phyloP scores from a whole-genome alignment of 2,113 vertebrate genomes.

The Pterocles orientalis region DNA sequence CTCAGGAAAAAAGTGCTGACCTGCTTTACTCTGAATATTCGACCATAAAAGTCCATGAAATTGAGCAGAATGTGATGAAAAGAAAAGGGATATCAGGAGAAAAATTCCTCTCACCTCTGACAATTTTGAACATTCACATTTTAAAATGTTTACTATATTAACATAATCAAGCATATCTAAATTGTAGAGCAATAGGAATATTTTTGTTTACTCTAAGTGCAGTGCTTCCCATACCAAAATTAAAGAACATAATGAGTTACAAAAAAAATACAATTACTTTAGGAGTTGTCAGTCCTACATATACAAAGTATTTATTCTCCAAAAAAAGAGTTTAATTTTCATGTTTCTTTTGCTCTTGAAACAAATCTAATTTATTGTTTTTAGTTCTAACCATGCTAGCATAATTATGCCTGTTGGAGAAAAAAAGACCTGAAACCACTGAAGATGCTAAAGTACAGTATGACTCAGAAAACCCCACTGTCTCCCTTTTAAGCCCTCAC shows the following conservation, averaged over 20 bases:
- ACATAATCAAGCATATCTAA: background rate
- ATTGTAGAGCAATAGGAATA: background rate
- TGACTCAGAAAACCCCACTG: background rate
- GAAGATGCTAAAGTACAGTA: background rate
- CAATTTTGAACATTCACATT: background rate
- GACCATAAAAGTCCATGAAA: background rate
- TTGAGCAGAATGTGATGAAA: background rate
- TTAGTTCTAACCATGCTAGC: background rate
- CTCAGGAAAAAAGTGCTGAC: background rate
- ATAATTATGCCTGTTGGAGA: background rate
- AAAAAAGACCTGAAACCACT: background rate
- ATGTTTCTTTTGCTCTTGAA: background rate
- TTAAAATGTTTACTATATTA: background rate
- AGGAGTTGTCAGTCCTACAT: background rate
- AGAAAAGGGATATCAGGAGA: background rate
- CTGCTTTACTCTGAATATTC: background rate
- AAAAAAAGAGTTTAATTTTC: background rate
- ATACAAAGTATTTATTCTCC: background rate
- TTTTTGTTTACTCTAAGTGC: background rate
- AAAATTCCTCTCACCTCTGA: background rate
- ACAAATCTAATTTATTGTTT: background rate
- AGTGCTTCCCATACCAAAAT: background rate
- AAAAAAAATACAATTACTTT: background rate
- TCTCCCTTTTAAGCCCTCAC: background rate
- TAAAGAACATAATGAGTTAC: background rate